Conservation (phyloP, 92 coral and sea anemone genomes). For the Epizoanthus scotinus region DNA sequence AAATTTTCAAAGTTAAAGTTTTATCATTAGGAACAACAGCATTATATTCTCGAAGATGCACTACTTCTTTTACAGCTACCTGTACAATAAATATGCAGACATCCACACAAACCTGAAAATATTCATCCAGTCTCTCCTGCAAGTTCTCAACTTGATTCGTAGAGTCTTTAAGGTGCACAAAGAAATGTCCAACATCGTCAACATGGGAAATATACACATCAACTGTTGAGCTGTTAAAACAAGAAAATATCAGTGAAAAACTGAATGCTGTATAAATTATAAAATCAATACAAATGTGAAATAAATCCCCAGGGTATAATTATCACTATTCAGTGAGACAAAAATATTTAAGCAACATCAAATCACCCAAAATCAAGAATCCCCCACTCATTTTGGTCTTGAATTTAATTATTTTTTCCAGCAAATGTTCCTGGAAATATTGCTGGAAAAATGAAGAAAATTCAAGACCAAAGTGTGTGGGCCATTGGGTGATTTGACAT, state of each 20-base stretch:
- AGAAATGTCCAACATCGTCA: slow-evolving; percentile 64
- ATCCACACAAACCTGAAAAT: slow-evolving; percentile 47
- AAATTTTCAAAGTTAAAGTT: no score
- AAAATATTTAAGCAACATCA: no score
- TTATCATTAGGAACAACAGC: background rate
- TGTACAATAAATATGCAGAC: background rate
- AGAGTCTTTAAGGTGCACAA: slow-evolving; percentile 61
- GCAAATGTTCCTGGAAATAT: no score
- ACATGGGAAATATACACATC: slow-evolving; percentile 72
- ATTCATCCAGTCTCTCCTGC: slow-evolving; percentile 51
- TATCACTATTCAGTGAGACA: background rate
- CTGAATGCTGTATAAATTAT: no score
- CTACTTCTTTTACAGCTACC: no score
- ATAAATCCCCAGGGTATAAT: background rate
- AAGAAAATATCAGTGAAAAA: no score
- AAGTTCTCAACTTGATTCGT: slow-evolving; percentile 53
- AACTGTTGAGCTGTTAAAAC: slow-evolving; percentile 50
- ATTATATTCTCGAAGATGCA: background rate
- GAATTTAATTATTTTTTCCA: no score
- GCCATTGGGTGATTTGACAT: no score
- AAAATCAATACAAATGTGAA: background rate
- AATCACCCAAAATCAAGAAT: no score
- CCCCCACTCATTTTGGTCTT: no score
- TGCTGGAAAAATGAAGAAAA: no score
- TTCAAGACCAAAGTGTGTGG: no score